Base-by-base conservation (phyloP, 2,888 invertebrate genomes). In the Euproctis similis region DNA sequence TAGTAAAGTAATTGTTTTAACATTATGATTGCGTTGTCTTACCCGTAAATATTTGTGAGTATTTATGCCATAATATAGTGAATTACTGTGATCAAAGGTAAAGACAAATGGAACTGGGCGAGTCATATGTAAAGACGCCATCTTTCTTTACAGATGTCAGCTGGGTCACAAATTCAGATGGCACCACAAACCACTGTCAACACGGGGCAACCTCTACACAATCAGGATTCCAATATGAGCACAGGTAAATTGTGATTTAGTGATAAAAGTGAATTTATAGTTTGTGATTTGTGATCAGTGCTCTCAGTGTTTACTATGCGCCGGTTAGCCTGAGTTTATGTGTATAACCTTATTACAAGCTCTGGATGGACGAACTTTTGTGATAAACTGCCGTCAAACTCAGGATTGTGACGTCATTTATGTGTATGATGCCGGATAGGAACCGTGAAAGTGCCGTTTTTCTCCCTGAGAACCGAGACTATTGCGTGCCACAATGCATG, bases 171-270 rank as follows among this genome's bases (percentile, higher is more conserved):
- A 91, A 91, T 95, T 92, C 95, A 95, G 92, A 94, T 95, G 94
- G 95, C 95, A 92, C 94, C 95, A 87, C 94, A 95, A 90, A 92
- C 93, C 84, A 92, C 93, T 85, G 89, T 92, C 88, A 91, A 90
- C 89, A 89, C 91, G 68, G 85, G 85, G 76, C 92, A 92, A 88
- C 90, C 92, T 86, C 89, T 90, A 87, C 92, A 93, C 89, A 95
- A 91, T 90, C 95, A 95, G 88, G 96, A 96, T 90, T 96, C 96
- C 87, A 96, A 96, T 90, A 94, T 96, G 93, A 96, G 96, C 90
- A 95, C 95, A 89, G 92, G 93, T 93, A 86, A 87, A 85, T 82
- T 59, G 71, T 69, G 74, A 67, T 63, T 69, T 69, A 56, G 78
- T 80, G 80, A 47, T 62, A 63, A 62, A 65, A 72, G 77, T 78